These are phyloP conservation scores for Gopherus evgoodei DNA, from an alignment of 2,113 vertebrate genomes.

Conservation along the genomic window DNA sequence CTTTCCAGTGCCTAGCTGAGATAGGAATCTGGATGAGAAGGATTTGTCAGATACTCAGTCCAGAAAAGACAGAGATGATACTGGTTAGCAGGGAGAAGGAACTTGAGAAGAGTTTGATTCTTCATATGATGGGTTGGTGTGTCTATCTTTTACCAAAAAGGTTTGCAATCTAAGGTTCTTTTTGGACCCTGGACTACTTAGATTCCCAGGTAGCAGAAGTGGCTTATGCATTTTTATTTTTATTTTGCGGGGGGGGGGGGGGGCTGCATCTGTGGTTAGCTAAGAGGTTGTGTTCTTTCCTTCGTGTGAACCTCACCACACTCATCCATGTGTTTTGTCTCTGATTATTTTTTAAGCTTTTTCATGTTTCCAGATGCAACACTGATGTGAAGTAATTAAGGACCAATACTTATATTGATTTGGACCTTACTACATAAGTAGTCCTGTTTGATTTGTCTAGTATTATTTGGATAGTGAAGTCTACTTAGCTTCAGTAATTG, in stretches of 20 bases:
- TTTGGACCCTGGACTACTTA: not conserved
- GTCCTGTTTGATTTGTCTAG: not conserved
- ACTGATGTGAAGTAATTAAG: not conserved
- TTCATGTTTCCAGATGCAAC: not conserved
- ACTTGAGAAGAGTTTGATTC: not conserved
- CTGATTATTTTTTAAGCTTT: not conserved
- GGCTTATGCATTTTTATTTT: not conserved
- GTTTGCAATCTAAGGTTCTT: not conserved
- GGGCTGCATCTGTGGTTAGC: not conserved
- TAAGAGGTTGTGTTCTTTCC: not conserved
- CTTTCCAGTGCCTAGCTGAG: not conserved
- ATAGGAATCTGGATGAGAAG: not conserved
- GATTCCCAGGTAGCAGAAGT: not conserved
- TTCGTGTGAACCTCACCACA: not conserved
- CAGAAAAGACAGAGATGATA: not conserved
- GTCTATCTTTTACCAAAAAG: not conserved
- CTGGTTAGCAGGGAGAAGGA: not conserved
- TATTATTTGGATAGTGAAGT: not conserved
- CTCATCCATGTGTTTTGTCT: not conserved
- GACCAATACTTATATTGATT: not conserved
- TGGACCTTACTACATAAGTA: not conserved
- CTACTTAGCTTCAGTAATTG: not conserved
- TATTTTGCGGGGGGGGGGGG: not conserved
- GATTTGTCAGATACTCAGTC: not conserved
- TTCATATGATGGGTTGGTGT: not conserved